A percentile compares a stretch with the other conserved stretches of the same genome.
phyloP scores from a whole-genome alignment of 2,888 invertebrate genomes.

The Tiliacea aurago region DNA sequence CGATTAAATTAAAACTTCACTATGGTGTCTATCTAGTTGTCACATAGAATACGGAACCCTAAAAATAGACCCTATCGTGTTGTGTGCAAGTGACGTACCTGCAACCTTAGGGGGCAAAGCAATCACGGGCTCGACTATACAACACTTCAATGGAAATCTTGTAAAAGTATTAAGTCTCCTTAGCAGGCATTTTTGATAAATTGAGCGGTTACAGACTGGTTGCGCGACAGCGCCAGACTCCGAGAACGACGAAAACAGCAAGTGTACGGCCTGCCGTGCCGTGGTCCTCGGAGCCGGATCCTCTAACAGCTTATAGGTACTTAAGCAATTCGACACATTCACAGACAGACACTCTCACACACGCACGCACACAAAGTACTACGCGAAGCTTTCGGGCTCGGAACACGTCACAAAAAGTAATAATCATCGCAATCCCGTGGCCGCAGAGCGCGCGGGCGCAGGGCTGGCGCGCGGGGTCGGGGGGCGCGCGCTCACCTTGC shows the following conservation, averaged over 20 bases:
- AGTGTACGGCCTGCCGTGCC: neutral
- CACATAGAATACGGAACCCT: too few species aligned
- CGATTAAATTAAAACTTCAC: neutral
- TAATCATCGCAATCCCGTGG: conserved; percentile 68
- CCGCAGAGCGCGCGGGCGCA: conserved; percentile 53
- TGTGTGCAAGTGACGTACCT: neutral
- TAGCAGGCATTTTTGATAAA: neutral
- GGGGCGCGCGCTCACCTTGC: conserved; percentile 93
- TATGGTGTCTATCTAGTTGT: neutral
- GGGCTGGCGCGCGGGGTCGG: conserved; percentile 48
- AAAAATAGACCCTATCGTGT: too few species aligned
- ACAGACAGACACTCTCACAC: conserved; percentile 62
- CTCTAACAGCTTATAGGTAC: conserved; percentile 57
- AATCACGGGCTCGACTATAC: neutral
- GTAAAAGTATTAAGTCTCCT: neutral
- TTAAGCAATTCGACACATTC: conserved; percentile 56
- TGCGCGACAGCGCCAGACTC: conserved; percentile 5
- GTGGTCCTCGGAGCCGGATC: conserved; percentile 35
- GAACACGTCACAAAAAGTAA: conserved; percentile 74
- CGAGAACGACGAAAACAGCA: conserved; percentile 12
- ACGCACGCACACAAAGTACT: conserved; percentile 54
- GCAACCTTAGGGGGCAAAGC: neutral
- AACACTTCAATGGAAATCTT: neutral
- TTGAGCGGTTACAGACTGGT: neutral
- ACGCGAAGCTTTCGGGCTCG: conserved; percentile 72